A percentile compares a stretch with the other conserved stretches of the same genome.
Evolutionary conservation across 2,888 invertebrate species (phyloP).

Genomic region (Caenorhabditis sinica): DNA sequence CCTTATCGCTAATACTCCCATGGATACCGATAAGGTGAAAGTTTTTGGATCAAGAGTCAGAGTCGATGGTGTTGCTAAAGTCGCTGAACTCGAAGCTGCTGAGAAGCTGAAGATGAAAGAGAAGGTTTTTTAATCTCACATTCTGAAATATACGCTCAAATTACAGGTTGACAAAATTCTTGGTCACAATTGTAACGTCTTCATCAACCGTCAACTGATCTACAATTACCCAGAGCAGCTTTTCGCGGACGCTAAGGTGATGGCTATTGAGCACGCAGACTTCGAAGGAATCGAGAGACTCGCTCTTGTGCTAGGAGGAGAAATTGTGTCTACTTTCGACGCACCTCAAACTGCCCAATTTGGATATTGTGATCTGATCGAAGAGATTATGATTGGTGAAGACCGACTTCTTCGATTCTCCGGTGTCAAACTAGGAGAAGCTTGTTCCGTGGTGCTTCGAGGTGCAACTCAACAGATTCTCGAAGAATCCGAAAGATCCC

Average conservation of each 20-base stretch:
- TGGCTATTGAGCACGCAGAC: conserved; percentile 99
- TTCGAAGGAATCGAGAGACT: conserved; percentile 99
- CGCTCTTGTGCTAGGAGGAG: conserved; percentile 97
- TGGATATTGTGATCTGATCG: conserved; percentile 95
- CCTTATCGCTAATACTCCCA: conserved; percentile 98
- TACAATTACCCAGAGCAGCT: conserved; percentile 99
- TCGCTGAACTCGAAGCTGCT: conserved; percentile 96
- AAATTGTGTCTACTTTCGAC: conserved; percentile 98
- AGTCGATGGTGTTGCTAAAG: conserved; percentile 88
- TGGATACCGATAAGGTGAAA: conserved; percentile 97
- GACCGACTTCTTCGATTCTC: conserved; percentile 93
- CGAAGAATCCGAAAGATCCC: conserved; percentile 97
- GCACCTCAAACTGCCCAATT: conserved; percentile 93
- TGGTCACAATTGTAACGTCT: conserved; percentile 95
- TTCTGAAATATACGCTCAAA: neutral
- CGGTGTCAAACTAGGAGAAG: conserved; percentile 87
- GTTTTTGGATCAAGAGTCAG: conserved; percentile 94
- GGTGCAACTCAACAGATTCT: conserved; percentile 98
- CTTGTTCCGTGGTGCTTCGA: conserved; percentile 96
- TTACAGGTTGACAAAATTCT: conserved; percentile 91
- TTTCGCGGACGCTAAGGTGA: conserved; percentile 95
- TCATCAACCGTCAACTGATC: conserved; percentile 98
- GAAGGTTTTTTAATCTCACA: conserved; percentile 86
- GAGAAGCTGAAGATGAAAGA: conserved; percentile 99
- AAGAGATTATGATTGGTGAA: conserved; percentile 99